Base-by-base conservation (phyloP, 1,140 invertebrate species). In the Battus philenor region DNA sequence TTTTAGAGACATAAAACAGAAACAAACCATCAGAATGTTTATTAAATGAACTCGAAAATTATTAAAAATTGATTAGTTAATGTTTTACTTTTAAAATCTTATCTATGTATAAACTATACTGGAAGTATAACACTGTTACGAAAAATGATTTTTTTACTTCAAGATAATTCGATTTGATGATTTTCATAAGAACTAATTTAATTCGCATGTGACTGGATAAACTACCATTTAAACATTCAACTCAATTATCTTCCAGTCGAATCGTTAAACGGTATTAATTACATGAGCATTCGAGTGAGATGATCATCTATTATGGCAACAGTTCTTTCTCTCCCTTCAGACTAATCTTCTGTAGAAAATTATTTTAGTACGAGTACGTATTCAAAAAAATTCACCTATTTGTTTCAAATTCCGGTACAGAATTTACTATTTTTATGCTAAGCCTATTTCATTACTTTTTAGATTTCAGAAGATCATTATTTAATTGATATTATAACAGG, bases 261-360 rank as follows among this genome's bases (percentile, higher is more conserved):
- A 55, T 54, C 55, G 52, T 57, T 52, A 49, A 57, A 30, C 27
- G 33, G 50, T 61, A 63, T 68, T 69, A 73, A 70, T 70, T 70
- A 70, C 47, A 56, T 47, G 44, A 52, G 49, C 16, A 30, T 59
- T 44, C 48, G 29, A 53, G 50, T 26, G 44, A 62, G 61, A 55
- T 53, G 61, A 46, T 60, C 63, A 69, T 73, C 64, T 66, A 73
- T 73, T 62, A 66, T 50, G 26, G 36, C 29, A 44, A 16, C 47
- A 24, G 38, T 34, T 38, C 44, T 29, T 29, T 34, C 31, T 18
- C 34, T 31, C 33, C n/a, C n/a, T n/a, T 22, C 22, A 11, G 31
- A 9, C 6, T 39, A 32, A n/a, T 17, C 15, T 33, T 44, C 32
- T 29, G 29, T 2, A 10, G 29, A 11, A 11, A 9, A 10, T 27